These are phyloP conservation scores for Cololabis saira DNA, from an alignment of 2,113 vertebrate genomes.

Conservation along the genomic window DNA sequence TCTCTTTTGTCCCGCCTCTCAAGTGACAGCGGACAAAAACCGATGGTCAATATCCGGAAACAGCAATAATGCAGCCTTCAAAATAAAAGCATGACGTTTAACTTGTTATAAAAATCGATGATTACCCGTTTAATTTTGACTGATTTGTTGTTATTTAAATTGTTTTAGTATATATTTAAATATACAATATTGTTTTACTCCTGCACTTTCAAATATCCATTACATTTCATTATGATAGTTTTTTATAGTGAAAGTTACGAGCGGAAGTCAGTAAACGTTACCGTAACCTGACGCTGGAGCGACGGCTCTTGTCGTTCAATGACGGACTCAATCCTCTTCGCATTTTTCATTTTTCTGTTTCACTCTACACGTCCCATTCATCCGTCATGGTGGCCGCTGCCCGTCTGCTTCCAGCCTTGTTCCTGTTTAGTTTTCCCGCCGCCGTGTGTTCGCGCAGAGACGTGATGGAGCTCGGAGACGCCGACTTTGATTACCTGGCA, in stretches of 20 bases:
- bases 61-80: background rate
- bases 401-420: constrained; percentile 19
- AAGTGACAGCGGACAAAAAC: background rate
- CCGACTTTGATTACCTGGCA: constrained; percentile 79
- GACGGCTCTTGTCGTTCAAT: background rate
- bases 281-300: background rate
- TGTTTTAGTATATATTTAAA: background rate
- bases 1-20: constrained; percentile 25
- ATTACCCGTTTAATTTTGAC: background rate
- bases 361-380: background rate
- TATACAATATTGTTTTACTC: background rate
- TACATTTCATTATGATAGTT: background rate
- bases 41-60: background rate
- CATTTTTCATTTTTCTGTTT: background rate
- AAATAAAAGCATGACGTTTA: background rate
- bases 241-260: constrained; percentile 19
- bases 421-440: constrained; percentile 8
- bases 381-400: constrained; percentile 32
- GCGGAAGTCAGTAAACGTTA: background rate
- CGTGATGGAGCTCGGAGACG: constrained; percentile 77
- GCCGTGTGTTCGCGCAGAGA: constrained; percentile 44
- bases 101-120: background rate
- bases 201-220: background rate
- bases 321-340: background rate
- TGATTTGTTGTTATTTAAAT: background rate